Evolutionary conservation across 2,113 vertebrate species (phyloP).

Genomic region (Merops nubicus): DNA sequence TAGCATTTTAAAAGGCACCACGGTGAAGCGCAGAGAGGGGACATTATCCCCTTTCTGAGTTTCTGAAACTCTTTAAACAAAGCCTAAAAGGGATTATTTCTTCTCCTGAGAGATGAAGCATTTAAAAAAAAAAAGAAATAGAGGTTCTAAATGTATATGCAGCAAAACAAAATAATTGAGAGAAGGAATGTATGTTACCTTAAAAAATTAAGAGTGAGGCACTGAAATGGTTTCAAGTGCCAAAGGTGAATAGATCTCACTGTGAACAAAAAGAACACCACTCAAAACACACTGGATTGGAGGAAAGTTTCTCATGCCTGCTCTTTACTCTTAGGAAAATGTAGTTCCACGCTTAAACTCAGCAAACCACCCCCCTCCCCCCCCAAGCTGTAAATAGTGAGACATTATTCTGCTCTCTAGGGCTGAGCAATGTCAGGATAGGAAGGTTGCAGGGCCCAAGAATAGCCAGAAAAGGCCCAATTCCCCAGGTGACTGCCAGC

Average conservation of each 20-base stretch:
- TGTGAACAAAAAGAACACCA: not conserved
- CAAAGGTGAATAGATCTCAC: not conserved
- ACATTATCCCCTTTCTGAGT: not conserved
- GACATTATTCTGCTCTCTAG: not conserved
- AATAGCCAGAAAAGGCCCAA: not conserved
- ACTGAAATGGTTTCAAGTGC: not conserved
- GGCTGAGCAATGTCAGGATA: not conserved
- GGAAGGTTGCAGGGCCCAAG: not conserved
- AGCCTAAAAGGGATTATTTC: not conserved
- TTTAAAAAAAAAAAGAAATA: not conserved
- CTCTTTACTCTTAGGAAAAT: not conserved
- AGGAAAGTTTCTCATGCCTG: not conserved
- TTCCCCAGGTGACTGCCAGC: not conserved
- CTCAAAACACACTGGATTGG: not conserved
- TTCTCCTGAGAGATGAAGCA: not conserved
- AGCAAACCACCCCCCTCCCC: too few relatives aligned
- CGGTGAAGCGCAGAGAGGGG: rapidly evolving
- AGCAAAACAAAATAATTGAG: not conserved
- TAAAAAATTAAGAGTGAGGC: not conserved
- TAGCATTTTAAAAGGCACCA: not conserved
- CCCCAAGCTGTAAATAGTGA: not conserved
- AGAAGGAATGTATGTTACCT: not conserved
- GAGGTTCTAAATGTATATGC: not conserved
- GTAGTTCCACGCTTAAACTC: not conserved
- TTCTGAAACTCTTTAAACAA: not conserved